Evolutionary conservation across 2,888 invertebrate species (phyloP).

Genomic region (Rhogogaster chlorosoma): DNA sequence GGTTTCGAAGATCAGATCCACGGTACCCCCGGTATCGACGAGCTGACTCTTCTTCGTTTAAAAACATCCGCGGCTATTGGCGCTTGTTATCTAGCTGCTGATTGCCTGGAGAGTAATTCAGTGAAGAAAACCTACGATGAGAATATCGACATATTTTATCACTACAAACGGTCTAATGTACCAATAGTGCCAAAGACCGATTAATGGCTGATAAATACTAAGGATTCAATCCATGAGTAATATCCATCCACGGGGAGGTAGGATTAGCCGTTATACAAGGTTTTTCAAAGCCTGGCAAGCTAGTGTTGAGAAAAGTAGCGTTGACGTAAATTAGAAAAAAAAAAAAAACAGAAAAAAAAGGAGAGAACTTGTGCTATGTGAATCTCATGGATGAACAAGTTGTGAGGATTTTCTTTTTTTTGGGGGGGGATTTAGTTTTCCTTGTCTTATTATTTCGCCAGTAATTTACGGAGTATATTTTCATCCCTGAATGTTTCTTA

Average conservation of each 20-base stretch:
- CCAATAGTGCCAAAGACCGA: not conserved
- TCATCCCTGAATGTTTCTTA: not conserved
- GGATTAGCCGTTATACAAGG: not conserved
- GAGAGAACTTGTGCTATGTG: not conserved
- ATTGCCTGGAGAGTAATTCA: conserved; percentile 82
- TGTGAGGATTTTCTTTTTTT: not conserved
- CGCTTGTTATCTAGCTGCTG: conserved; percentile 91
- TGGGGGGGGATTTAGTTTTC: not conserved
- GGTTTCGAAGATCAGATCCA: conserved; percentile 84
- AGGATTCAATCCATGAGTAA: not conserved
- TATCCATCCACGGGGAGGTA: not conserved
- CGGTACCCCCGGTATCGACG: conserved; percentile 77
- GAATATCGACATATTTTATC: conserved; percentile 85
- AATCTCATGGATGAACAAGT: not conserved
- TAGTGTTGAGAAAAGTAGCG: not conserved
- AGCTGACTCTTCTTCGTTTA: conserved; percentile 84
- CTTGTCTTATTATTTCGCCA: not conserved
- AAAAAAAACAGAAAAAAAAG: not conserved
- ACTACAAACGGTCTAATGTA: conserved; percentile 75
- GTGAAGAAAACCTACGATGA: conserved; percentile 85
- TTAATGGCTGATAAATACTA: not conserved
- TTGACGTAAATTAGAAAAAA: not conserved
- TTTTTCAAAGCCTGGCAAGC: not conserved
- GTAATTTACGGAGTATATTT: not conserved
- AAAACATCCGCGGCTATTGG: conserved; percentile 90